Conservation (phyloP, 30 jellyfish, hydroid and myxozoan species). For the Nemopilema nomurai region DNA sequence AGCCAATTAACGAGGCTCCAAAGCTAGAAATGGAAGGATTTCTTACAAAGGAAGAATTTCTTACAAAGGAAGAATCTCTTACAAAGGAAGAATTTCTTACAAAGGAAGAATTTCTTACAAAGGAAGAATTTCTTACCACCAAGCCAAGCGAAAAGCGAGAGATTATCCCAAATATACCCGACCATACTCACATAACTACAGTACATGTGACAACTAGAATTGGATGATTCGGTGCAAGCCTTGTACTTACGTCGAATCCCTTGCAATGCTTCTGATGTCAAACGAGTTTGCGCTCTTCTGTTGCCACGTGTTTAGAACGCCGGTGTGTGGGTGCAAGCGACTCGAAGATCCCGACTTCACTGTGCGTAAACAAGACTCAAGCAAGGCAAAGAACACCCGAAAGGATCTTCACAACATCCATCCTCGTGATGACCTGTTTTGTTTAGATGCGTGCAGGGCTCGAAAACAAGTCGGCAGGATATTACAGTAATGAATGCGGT, state of each 20-base stretch:
- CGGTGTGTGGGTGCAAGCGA: not conserved
- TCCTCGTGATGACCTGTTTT: not conserved
- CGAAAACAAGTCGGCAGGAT: not conserved
- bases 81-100: too few species aligned
- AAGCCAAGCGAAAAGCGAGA: too few species aligned
- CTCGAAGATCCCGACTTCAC: not conserved
- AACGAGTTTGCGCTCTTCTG: not conserved
- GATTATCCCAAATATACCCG: too few species aligned
- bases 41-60: too few species aligned
- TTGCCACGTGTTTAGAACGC: not conserved
- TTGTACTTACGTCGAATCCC: not conserved
- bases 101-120: too few species aligned
- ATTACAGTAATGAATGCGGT: not conserved
- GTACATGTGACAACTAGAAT: too few species aligned
- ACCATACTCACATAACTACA: too few species aligned
- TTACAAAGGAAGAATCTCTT: too few species aligned
- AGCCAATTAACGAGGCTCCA: too few species aligned
- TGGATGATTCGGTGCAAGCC: too few species aligned
- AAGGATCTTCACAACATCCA: not conserved
- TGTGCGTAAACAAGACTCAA: not conserved
- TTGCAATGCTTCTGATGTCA: not conserved
- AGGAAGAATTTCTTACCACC: too few species aligned
- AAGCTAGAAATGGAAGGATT: too few species aligned
- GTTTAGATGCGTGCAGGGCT: not conserved
- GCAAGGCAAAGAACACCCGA: not conserved